phyloP scores from a whole-genome alignment of 2,113 vertebrate species.

The Furnarius figulus region DNA sequence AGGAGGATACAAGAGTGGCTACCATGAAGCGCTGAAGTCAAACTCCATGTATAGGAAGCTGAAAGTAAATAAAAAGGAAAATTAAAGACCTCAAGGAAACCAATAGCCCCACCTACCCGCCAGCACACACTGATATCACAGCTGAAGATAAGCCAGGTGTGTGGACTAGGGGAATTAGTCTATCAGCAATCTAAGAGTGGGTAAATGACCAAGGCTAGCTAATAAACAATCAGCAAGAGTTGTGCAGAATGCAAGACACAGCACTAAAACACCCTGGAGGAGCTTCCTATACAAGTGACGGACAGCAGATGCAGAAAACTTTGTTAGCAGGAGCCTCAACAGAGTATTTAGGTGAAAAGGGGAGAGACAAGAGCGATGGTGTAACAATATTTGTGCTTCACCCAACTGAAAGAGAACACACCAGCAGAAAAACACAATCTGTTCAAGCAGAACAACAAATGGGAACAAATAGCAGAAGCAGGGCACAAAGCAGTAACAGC shows the following conservation, averaged over 20 bases:
- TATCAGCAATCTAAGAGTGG: background rate
- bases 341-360: background rate
- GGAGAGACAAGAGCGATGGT: accelerated
- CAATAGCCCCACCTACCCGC: background rate
- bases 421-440: background rate
- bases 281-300: background rate
- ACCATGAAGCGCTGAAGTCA: accelerated
- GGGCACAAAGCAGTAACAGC: background rate
- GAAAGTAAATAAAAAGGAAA: background rate
- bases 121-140: background rate
- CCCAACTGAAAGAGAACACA: background rate
- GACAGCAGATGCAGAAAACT: background rate
- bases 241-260: background rate
- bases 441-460: background rate
- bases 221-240: background rate
- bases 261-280: background rate
- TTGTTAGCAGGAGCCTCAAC: background rate
- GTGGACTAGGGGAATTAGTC: background rate
- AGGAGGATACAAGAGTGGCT: background rate
- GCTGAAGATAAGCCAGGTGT: background rate
- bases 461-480: background rate
- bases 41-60: background rate
- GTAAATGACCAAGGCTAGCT: background rate
- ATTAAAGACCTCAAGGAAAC: background rate
- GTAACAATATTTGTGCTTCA: background rate